Conservation (phyloP, 2,888 invertebrate species). For the Amphimallon solstitiale region DNA sequence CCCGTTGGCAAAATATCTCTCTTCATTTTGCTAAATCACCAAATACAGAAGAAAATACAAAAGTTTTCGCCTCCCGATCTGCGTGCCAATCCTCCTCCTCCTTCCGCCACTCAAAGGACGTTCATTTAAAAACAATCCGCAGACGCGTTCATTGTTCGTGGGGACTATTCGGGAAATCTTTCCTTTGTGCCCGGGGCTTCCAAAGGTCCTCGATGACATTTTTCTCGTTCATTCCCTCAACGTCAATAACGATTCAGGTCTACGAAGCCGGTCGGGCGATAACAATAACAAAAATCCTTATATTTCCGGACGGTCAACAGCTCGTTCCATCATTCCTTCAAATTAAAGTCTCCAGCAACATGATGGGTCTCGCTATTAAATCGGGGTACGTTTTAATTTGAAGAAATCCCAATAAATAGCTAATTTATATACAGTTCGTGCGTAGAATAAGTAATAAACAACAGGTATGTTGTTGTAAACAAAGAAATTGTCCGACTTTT, state of each 20-base stretch:
- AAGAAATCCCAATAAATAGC: too few relatives aligned
- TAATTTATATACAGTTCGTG: too few relatives aligned
- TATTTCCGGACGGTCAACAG: not conserved
- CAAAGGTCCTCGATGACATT: conserved; percentile 7
- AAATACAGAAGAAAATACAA: conserved; percentile 16
- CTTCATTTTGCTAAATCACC: conserved; percentile 9
- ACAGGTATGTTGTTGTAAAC: too few relatives aligned
- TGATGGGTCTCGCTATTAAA: too few relatives aligned
- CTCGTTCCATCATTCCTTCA: too few relatives aligned
- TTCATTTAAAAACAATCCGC: conserved; percentile 24
- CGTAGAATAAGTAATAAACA: too few relatives aligned
- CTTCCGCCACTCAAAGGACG: not conserved
- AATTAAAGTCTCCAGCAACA: too few relatives aligned
- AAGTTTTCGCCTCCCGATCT: conserved; percentile 16
- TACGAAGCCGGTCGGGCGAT: not conserved
- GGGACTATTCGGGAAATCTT: conserved; percentile 2
- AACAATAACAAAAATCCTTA: conserved; percentile 9
- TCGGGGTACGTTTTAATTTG: too few relatives aligned
- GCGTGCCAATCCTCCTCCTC: not conserved
- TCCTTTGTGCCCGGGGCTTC: conserved; percentile 15
- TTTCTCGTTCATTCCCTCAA: conserved; percentile 10
- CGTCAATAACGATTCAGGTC: not conserved
- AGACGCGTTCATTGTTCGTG: conserved; percentile 12
- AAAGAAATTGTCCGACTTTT: too few relatives aligned
- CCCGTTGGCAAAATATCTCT: conserved; percentile 7